phyloP scores from a whole-genome alignment of 2,113 vertebrate species.

The Heloderma charlesbogerti region DNA sequence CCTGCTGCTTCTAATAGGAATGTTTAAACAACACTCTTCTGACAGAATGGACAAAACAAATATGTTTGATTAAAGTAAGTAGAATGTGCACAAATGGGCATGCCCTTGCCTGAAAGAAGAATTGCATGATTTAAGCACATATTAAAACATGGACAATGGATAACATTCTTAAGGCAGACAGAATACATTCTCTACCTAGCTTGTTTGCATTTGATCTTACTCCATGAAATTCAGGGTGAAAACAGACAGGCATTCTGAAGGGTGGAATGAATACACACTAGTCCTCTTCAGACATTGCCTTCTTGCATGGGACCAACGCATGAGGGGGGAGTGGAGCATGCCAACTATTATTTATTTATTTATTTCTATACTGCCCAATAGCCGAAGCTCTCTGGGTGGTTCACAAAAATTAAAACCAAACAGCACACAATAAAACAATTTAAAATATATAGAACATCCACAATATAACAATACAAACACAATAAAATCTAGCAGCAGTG shows the following conservation, averaged over 20 bases:
- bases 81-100: not conserved
- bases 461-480: too few species aligned
- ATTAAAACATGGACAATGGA: not conserved
- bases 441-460: too few species aligned
- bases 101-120: not conserved
- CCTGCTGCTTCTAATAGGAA: not conserved
- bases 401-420: too few species aligned
- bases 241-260: not conserved
- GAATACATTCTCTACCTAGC: not conserved
- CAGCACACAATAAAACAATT: too few species aligned
- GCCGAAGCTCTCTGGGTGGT: too few species aligned
- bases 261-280: not conserved
- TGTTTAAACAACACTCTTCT: slow-evolving; percentile 4
- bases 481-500: too few species aligned
- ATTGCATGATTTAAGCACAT: not conserved
- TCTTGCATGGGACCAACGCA: not conserved
- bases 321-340: too few species aligned
- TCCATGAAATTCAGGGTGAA: not conserved
- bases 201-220: not conserved
- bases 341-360: too few species aligned
- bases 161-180: not conserved
- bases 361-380: too few species aligned
- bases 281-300: not conserved
- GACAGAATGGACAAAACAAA: slow-evolving; percentile 13
- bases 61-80: not conserved